These are phyloP conservation scores for Amblyornis subalaris DNA, from an alignment of 2,113 vertebrate species.

Conservation along the genomic window DNA sequence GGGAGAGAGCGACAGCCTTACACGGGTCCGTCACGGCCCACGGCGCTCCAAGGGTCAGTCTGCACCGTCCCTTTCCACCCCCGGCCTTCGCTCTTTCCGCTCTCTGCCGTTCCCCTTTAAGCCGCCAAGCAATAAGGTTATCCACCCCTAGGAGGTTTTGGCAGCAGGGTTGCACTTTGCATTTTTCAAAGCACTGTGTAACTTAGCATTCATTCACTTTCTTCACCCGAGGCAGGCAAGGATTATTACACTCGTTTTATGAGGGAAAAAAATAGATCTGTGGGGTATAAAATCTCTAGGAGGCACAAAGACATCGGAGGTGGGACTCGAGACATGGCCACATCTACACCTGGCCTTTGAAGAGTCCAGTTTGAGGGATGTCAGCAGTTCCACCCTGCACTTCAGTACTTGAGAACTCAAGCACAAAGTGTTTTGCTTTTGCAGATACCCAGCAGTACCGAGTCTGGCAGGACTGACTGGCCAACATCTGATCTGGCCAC, in stretches of 20 bases:
- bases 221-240: rapidly evolving
- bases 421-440: rapidly evolving
- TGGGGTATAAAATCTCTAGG: neutral
- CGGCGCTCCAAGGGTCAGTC: neutral
- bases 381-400: rapidly evolving
- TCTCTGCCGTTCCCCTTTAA: neutral
- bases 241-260: neutral
- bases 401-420: rapidly evolving
- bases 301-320: neutral
- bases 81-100: rapidly evolving
- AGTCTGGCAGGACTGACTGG: neutral
- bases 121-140: neutral
- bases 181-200: neutral
- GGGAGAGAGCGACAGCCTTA: neutral
- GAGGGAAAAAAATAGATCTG: rapidly evolving
- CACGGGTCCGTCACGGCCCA: neutral
- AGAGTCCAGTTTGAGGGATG: too few species aligned
- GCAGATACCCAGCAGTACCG: rapidly evolving
- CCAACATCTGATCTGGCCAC: rapidly evolving
- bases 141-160: neutral
- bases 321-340: too few species aligned
- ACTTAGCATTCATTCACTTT: neutral
- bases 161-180: rapidly evolving
- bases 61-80: neutral
- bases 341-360: neutral